These are phyloP conservation scores for Synergus itoensis DNA, from an alignment of 2,888 invertebrate species.

Conservation along the genomic window DNA sequence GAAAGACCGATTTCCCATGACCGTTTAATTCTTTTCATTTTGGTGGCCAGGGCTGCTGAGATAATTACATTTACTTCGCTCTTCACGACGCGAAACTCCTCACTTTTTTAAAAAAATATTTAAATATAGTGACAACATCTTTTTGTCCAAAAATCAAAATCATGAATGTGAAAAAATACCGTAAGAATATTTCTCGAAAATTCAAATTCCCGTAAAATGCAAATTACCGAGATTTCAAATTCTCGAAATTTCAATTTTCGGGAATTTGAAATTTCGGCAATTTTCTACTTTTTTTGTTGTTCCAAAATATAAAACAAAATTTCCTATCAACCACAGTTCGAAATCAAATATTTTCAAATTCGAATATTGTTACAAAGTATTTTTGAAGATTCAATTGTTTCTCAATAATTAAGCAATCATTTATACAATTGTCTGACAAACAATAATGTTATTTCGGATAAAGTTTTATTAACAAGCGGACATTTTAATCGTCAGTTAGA, in stretches of 20 bases:
- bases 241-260: too few relatives aligned
- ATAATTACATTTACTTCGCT: conserved; percentile 12
- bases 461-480: not conserved
- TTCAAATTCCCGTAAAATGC: too few relatives aligned
- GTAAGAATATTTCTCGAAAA: too few relatives aligned
- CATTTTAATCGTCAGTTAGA: not conserved
- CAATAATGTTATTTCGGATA: not conserved
- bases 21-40: conserved; percentile 45
- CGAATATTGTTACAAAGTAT: not conserved
- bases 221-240: too few relatives aligned
- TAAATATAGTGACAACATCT: not conserved
- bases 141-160: too few relatives aligned
- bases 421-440: not conserved
- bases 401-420: too few relatives aligned
- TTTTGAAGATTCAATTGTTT: too few relatives aligned
- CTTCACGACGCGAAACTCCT: conserved; percentile 5
- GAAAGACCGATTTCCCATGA: conserved; percentile 60
- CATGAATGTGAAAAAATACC: too few relatives aligned
- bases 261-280: too few relatives aligned
- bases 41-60: not conserved
- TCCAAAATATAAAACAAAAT: too few relatives aligned
- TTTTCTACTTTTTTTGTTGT: too few relatives aligned
- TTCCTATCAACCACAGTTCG: not conserved
- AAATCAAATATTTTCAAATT: not conserved
- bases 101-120: not conserved